Conservation (phyloP, 2,888 invertebrate genomes). For the Autographa pulchrina region DNA sequence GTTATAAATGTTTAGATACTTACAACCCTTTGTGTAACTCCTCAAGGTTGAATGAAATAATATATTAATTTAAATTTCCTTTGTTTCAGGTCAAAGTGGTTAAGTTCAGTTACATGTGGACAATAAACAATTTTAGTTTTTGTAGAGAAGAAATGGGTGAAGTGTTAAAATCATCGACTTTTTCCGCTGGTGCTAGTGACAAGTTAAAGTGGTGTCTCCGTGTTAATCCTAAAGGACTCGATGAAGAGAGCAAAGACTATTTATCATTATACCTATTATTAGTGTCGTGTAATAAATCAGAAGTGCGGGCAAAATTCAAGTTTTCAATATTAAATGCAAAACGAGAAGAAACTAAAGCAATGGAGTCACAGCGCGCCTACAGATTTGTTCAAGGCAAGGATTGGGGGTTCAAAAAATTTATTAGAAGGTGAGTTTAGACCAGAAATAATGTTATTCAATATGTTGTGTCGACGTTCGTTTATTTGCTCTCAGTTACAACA, state of each 20-base stretch:
- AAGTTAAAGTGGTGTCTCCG: conserved; percentile 99
- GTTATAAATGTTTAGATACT: not conserved
- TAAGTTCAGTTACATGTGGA: conserved; percentile 99
- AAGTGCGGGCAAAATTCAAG: conserved; percentile 99
- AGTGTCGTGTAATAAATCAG: conserved; percentile 99
- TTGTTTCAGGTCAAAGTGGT: conserved; percentile 99
- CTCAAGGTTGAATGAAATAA: conserved; percentile 44
- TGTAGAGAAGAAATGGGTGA: conserved; percentile 99
- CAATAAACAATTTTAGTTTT: conserved; percentile 99
- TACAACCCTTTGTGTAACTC: conserved; percentile 5
- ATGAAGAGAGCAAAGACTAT: conserved; percentile 99
- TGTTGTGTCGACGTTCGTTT: not conserved
- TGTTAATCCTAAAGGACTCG: conserved; percentile 99
- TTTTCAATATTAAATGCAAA: conserved; percentile 99
- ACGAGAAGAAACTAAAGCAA: conserved; percentile 99
- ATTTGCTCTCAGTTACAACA: not conserved
- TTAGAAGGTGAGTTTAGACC: conserved; percentile 90
- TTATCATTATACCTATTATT: conserved; percentile 99
- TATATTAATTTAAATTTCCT: conserved; percentile 58
- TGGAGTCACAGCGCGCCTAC: conserved; percentile 99
- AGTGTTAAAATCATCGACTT: conserved; percentile 99
- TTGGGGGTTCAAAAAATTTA: conserved; percentile 99
- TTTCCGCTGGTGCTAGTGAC: conserved; percentile 99
- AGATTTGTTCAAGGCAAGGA: conserved; percentile 99
- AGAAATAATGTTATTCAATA: conserved; percentile 7